These are phyloP conservation scores for Hyperoplus lanceolatus DNA, from an alignment of 2,797 vertebrate genomes.

Conservation along the genomic window DNA sequence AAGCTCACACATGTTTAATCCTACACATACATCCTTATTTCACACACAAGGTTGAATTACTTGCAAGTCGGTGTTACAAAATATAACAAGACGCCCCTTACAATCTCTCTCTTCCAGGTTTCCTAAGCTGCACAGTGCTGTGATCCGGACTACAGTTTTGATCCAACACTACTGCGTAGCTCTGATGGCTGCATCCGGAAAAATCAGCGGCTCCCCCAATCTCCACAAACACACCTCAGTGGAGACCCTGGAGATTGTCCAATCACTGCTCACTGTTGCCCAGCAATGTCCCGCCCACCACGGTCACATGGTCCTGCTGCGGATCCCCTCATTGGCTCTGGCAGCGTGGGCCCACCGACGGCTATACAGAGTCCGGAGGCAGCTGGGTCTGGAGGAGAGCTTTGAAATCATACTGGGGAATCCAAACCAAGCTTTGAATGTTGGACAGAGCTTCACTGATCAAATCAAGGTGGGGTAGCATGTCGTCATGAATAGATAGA, in stretches of 20 bases:
- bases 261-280: conserved; percentile 91
- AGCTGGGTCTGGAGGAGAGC: conserved; percentile 91
- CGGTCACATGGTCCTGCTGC: conserved; percentile 96
- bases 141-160: conserved; percentile 95
- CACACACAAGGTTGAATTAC: not conserved
- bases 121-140: conserved; percentile 94
- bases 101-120: conserved; percentile 84
- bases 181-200: conserved; percentile 92
- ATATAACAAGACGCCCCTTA: not conserved
- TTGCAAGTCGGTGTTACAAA: not conserved
- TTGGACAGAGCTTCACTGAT: conserved; percentile 92
- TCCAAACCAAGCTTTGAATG: conserved; percentile 87
- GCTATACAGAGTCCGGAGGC: conserved; percentile 90
- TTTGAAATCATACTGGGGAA: conserved; percentile 96
- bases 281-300: conserved; percentile 91
- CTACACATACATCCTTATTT: conserved; percentile 12
- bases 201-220: conserved; percentile 78
- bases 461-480: conserved; percentile 89
- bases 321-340: conserved; percentile 93
- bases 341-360: conserved; percentile 92
- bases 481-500: not conserved
- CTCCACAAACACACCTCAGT: conserved; percentile 97
- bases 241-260: conserved; percentile 96
- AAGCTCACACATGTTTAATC: not conserved
- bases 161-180: conserved; percentile 96